These are phyloP conservation scores for Acinonyx jubatus DNA, from an alignment of 2,113 vertebrate species.

Conservation along the genomic window DNA sequence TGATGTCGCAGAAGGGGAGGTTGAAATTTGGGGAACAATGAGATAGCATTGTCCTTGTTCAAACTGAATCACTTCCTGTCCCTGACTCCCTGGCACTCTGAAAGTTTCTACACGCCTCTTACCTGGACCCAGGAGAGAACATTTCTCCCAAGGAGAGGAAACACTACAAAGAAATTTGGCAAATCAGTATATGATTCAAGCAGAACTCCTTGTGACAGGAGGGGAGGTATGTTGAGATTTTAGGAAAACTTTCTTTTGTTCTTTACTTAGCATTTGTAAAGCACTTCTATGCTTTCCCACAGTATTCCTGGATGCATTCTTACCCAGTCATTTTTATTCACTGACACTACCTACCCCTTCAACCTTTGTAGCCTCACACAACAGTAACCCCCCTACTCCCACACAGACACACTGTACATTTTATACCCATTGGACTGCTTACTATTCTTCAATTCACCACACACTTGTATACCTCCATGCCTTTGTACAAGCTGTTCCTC, in stretches of 20 bases:
- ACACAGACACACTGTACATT: neutral
- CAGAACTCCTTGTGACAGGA: neutral
- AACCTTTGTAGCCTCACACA: neutral
- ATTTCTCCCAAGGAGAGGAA: neutral
- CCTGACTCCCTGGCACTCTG: neutral
- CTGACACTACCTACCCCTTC: neutral
- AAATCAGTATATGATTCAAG: neutral
- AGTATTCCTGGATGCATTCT: neutral
- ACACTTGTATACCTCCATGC: neutral
- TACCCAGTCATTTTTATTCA: neutral
- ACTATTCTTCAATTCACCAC: neutral
- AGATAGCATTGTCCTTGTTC: neutral
- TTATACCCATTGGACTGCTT: neutral
- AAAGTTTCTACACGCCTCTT: neutral
- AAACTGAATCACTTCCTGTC: neutral
- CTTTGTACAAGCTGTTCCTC: neutral
- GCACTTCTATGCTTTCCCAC: neutral
- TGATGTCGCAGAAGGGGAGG: neutral
- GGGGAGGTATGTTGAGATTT: neutral
- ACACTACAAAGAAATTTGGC: neutral
- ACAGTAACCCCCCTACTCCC: neutral
- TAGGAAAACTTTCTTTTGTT: neutral
- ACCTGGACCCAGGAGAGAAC: neutral
- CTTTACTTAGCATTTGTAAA: neutral
- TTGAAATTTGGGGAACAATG: neutral